These are phyloP conservation scores for Petrocephalus microphthalmus DNA, from an alignment of 2,113 vertebrate species.

Conservation along the genomic window DNA sequence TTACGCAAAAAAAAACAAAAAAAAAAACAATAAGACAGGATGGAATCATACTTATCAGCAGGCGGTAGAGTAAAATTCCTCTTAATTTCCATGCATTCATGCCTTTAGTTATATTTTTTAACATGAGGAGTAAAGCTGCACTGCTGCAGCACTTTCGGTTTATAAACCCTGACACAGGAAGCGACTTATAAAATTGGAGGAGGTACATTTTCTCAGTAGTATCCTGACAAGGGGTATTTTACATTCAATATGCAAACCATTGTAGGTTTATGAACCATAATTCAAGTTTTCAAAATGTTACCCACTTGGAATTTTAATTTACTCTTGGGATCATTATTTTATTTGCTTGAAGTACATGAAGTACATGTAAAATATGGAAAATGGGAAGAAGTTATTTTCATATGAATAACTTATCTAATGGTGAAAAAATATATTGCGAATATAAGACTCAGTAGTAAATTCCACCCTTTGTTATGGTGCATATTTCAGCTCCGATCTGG, in stretches of 20 bases:
- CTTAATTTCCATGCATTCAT: not conserved
- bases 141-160: not conserved
- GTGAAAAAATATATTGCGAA: not conserved
- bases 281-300: not conserved
- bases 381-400: not conserved
- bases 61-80: not conserved
- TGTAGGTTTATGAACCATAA: not conserved
- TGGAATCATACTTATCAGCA: slow-evolving; percentile 1
- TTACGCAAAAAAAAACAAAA: not conserved
- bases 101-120: not conserved
- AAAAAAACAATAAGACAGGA: not conserved
- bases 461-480: not conserved
- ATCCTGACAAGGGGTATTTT: not conserved
- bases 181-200: not conserved
- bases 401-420: not conserved
- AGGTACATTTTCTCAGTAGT: not conserved
- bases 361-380: not conserved
- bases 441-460: not conserved
- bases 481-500: not conserved
- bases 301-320: not conserved
- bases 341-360: not conserved
- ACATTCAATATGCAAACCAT: not conserved
- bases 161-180: not conserved
- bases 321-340: not conserved
- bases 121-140: not conserved